Evolutionary conservation across 2,797 vertebrate genomes (phyloP), one percentile per base, ranked within the genome.

Genomic region (Salmo trutta): DNA sequence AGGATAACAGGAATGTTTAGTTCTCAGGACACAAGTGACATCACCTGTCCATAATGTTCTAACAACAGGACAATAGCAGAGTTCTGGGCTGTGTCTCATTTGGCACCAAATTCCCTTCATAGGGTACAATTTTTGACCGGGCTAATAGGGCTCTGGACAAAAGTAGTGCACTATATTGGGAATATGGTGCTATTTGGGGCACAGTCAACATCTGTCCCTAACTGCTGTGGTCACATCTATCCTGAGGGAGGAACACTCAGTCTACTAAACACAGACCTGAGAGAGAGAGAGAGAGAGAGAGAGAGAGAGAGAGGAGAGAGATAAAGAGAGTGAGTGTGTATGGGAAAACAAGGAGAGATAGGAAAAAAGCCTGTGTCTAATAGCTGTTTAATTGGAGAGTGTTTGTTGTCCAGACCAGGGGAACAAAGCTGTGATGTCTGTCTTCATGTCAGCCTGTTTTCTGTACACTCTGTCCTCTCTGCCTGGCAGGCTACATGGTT

Each of bases 371-470:
- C 33, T 36, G 33, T 36, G 33, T 36, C 79, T 79, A 76, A 80
- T 47, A 73, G 81, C 82, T 80, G 86, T 89, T 93, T 90, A 89
- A 91, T 90, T 84, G 81, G 80, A 54, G 36, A 80, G 78, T 88
- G 83, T 86, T 89, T 86, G 75, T 89, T 89, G 86, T 41, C 53
- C 53, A 54, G 53, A 15, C 17, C 53, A 54, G 53, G 14, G 53
- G 36, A 41, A 41, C 7, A 41, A 41, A 41, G 53, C 53, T 1
- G 14, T 56, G 53, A 15, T 15, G 53, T 56, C 16, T 19, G 19
- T 19, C 53, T 15, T 56, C 15, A 56, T 56, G 19, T 56, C 19
- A 19, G 41, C 41, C 41, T 10, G 41, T 41, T 41, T 8, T 41
- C 41, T 41, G 41, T 41, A 41, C 41, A 41, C 41, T 41, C 41